Base-by-base conservation (phyloP, 2,888 invertebrate species). In the Octodonta nipae region DNA sequence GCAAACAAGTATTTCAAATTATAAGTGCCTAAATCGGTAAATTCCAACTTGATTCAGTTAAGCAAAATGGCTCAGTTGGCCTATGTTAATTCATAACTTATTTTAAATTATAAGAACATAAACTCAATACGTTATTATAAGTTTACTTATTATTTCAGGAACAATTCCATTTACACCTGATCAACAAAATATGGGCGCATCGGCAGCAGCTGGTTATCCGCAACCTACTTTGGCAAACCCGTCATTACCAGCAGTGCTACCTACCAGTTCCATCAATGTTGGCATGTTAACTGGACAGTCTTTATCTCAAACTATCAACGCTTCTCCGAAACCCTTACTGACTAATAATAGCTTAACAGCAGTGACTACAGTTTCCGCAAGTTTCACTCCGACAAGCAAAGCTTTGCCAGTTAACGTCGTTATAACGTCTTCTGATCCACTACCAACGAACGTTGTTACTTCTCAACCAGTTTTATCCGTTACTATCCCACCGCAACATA, bases 401-500 rank as follows among this genome's bases (percentile, higher is more conserved):
- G 62, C 69, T 2, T 65, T 75, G 13, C 83, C 83, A 0, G 74
- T 76, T 1, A 86, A 85, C 62, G 84, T 85, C 5, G 84, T 84
- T 1, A 84, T 85, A 30, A 83, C 85, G 1, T 74, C 76, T 7
- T 83, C 84, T 0, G 84, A 85, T 60, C 81, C 80, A 0, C 58
- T 83, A 36, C 84, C 85, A 2, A 66, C 69, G 1, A 56, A 58
- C 3, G 62, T 56, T 13, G 58, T 67, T 28, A 51, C 60, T 6
- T 64, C 71, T 3, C 77, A 76, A 38, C 77, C 78, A 2, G 65
- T 75, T 1, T 61, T 84, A 6, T 82, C 82, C 43, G 84, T 84
- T 0, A 83, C 78, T 2, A 81, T 85, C 51, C 84, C 85, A n/a
- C 70, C 79, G 1, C 80, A 83, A 49, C 83, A 84, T 49, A 71